Evolutionary conservation across 1,140 invertebrate species (phyloP), one percentile per base, ranked within the genome.

Genomic region (Cydia pomonella): DNA sequence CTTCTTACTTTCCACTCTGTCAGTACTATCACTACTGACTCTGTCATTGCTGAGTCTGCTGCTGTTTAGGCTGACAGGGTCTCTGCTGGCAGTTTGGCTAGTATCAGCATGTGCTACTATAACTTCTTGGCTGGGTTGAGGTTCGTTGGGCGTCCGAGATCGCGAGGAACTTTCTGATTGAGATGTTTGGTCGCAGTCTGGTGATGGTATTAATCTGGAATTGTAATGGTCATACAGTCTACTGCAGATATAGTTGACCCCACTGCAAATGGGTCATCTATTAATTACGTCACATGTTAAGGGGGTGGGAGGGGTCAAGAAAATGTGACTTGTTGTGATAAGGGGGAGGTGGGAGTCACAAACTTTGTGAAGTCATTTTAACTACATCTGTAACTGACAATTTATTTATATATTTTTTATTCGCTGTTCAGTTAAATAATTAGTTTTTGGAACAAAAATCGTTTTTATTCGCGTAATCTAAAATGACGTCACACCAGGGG

Each of bases 141-240:
- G 73, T 23, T 64, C 72, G 0, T 50, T 44, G 0, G 80, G 82
- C 0, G 77, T 79, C 5, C 79, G 74, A 0, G 82, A 83, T 18
- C 73, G 64, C 3, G 79, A 75, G 1, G 83, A 76, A 64, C 78
- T 80, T 21, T 85, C 80, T 0, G 82, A 81, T 27, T 84, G 80
- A 2, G 86, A 87, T 47, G 72, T 74, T 33, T 75, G 71, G 10
- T 82, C 85, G 41, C 73, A 73, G 50, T 82, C 77, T n/a, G 77
- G 53, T 41, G 80, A 77, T 41, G 82, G 81, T 25, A 84, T 84
- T 64, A 86, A 72, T 53, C 87, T 88, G 81, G 21, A 59, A 59
- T 23, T 23, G 21, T 23, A n/a, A 53, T 53, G 5, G 13, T n/a
- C 2, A 3, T 16, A 18, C 3, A n/a, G 21, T 83, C 80, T 74